phyloP scores from a whole-genome alignment of 2,113 vertebrate species.

The Rhinoderma darwinii region DNA sequence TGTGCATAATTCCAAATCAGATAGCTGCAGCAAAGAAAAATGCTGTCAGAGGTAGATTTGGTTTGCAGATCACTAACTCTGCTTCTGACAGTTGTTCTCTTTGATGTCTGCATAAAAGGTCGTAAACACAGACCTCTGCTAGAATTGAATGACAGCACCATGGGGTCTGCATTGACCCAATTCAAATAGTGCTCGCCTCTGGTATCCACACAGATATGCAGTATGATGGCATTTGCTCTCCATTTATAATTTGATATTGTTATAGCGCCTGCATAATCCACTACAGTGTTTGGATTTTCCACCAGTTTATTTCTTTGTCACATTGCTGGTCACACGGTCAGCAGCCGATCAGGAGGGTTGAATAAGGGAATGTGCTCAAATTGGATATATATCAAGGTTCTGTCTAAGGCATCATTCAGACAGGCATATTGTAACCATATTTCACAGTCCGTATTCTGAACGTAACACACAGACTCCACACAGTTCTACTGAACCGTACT shows the following conservation, averaged over 20 bases:
- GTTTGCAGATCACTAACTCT: slow-evolving; percentile 51
- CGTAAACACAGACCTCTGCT: slow-evolving; percentile 45
- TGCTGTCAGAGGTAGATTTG: slow-evolving; percentile 45
- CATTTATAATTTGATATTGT: not conserved
- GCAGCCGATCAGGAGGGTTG: not conserved
- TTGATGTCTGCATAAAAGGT: slow-evolving; percentile 48
- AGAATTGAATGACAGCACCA: slow-evolving; percentile 38
- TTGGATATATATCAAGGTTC: not conserved
- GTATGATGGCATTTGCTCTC: not conserved
- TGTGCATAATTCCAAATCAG: slow-evolving; percentile 48
- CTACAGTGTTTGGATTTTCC: not conserved
- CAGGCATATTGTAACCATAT: not conserved
- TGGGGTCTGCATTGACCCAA: slow-evolving; percentile 46
- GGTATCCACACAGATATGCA: slow-evolving; percentile 6
- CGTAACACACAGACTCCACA: not conserved
- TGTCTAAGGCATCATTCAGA: not conserved
- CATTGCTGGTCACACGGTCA: not conserved
- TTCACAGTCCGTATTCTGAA: not conserved
- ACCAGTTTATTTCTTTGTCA: too few relatives aligned
- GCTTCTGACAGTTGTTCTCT: slow-evolving; percentile 44
- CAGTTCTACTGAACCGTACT: not conserved
- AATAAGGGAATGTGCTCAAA: not conserved
- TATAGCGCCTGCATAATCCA: not conserved
- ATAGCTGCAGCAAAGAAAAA: slow-evolving; percentile 41
- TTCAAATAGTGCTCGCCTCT: slow-evolving; percentile 23